Evolutionary conservation across 2,888 invertebrate genomes (phyloP).

Genomic region (Eupithecia inturbata): DNA sequence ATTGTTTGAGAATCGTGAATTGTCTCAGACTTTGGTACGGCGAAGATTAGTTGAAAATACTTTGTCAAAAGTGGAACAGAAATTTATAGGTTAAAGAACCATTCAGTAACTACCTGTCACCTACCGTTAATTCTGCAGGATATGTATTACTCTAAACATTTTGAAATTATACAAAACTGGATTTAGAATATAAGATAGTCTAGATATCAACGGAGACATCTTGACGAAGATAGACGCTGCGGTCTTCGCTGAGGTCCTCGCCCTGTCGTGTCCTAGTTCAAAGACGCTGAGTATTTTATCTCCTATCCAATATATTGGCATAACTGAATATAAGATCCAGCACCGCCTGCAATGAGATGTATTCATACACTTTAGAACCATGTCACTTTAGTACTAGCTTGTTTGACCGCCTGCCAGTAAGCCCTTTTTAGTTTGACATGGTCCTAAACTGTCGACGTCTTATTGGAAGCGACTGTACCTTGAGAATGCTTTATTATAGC

Average conservation of each 20-base stretch:
- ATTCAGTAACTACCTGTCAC: not conserved
- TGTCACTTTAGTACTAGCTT: not conserved
- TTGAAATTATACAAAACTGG: not conserved
- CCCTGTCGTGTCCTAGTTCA: not conserved
- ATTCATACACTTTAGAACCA: slow-evolving; percentile 11
- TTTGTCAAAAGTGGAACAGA: not conserved
- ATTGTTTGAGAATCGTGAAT: not conserved
- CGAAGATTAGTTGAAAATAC: not conserved
- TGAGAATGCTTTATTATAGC: slow-evolving; percentile 31
- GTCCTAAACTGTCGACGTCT: slow-evolving; percentile 4
- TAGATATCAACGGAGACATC: slow-evolving; percentile 3
- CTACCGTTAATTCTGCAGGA: not conserved
- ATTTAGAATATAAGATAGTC: not conserved
- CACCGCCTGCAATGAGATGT: not conserved
- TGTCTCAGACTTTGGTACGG: not conserved
- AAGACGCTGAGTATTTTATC: slow-evolving; percentile 16
- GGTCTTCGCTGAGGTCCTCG: not conserved
- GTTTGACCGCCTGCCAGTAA: not conserved
- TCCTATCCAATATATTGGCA: slow-evolving; percentile 20
- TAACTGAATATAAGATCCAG: slow-evolving; percentile 30
- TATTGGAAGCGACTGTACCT: slow-evolving; percentile 8
- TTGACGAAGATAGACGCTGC: not conserved
- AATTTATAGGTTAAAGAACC: not conserved
- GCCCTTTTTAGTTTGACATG: not conserved
- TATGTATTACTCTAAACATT: not conserved